These are phyloP conservation scores for Nasonia longicornis DNA, from an alignment of 1,140 invertebrate species.

Conservation along the genomic window DNA sequence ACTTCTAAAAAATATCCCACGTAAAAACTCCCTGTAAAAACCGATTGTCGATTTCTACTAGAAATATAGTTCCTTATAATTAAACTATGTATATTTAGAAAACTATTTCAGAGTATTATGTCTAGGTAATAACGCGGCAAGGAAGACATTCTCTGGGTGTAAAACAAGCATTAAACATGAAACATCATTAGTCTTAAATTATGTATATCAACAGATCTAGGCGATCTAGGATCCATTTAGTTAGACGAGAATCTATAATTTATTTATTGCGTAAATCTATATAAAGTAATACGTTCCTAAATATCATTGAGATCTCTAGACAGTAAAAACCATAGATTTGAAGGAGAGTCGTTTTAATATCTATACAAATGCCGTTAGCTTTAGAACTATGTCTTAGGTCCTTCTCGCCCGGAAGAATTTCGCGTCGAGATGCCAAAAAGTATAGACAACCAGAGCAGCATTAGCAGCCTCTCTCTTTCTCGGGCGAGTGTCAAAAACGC, in stretches of 20 bases:
- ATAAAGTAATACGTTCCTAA: slow-evolving; percentile 59
- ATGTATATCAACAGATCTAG: slow-evolving; percentile 51
- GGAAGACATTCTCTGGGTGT: slow-evolving; percentile 28
- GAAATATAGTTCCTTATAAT: slow-evolving; percentile 23
- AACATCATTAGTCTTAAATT: slow-evolving; percentile 41
- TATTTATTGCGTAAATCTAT: slow-evolving; percentile 50
- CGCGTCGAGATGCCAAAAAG: neutral
- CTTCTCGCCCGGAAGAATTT: slow-evolving; percentile 61
- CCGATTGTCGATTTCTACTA: slow-evolving; percentile 26
- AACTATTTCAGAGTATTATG: slow-evolving; percentile 34
- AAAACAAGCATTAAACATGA: slow-evolving; percentile 11
- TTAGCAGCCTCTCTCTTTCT: neutral
- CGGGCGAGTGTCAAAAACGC: neutral
- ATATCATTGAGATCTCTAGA: slow-evolving; percentile 62
- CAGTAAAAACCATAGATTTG: slow-evolving; percentile 58
- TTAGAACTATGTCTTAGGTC: slow-evolving; percentile 65
- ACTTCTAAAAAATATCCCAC: too few relatives aligned
- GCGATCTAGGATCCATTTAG: slow-evolving; percentile 66
- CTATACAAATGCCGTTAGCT: slow-evolving; percentile 60
- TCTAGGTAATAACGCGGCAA: slow-evolving; percentile 46
- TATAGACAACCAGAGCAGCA: neutral
- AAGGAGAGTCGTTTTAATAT: slow-evolving; percentile 58
- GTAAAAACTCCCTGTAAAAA: too few relatives aligned
- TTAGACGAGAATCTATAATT: slow-evolving; percentile 60
- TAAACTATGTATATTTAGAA: slow-evolving; percentile 27